phyloP scores from a whole-genome alignment of 2,888 invertebrate species.

The Sphaeridia pumilis region DNA sequence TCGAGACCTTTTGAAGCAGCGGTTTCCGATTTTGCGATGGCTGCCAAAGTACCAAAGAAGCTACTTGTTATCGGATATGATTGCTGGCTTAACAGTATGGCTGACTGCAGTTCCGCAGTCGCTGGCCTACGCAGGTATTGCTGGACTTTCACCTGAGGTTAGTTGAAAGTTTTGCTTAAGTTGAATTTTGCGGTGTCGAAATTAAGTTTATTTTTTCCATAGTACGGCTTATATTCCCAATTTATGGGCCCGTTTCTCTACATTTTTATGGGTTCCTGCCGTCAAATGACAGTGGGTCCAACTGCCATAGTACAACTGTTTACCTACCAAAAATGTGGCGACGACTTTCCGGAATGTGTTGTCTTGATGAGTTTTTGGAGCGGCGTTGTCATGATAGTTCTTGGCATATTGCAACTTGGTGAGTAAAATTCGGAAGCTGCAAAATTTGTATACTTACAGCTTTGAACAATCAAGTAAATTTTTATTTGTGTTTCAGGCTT shows the following conservation, averaged over 20 bases:
- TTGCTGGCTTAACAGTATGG: constrained; percentile 84
- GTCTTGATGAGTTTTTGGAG: constrained; percentile 16
- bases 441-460: neutral
- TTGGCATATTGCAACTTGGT: constrained; percentile 22
- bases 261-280: constrained; percentile 17
- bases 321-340: constrained; percentile 18
- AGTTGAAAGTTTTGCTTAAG: neutral
- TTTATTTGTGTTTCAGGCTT: constrained; percentile 48
- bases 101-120: constrained; percentile 88
- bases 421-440: neutral
- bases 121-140: constrained; percentile 47
- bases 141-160: constrained; percentile 18
- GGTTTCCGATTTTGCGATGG: constrained; percentile 61
- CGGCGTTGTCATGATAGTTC: constrained; percentile 11
- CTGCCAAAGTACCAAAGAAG: constrained; percentile 59
- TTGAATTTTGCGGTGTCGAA: neutral
- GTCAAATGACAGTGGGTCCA: constrained; percentile 18
- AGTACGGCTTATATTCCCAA: constrained; percentile 19
- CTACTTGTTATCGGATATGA: constrained; percentile 69
- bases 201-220: neutral
- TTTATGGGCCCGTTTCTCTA: constrained; percentile 19
- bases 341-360: constrained; percentile 18
- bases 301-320: constrained; percentile 19
- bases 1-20: constrained; percentile 6
- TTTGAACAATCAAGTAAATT: neutral